phyloP scores from a whole-genome alignment of 2,888 invertebrate genomes.

The Drosophila silvestris region DNA sequence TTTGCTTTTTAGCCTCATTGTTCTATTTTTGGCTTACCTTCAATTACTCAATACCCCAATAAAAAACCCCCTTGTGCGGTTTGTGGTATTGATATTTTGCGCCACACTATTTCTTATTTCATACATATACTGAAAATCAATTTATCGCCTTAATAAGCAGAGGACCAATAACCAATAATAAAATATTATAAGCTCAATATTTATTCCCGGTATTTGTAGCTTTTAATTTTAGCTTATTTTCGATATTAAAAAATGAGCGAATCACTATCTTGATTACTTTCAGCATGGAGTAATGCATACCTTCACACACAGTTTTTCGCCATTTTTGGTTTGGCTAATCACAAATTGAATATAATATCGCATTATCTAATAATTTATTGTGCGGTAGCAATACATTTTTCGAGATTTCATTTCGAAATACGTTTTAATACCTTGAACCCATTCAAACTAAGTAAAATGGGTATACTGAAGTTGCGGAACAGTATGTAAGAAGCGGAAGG shows the following conservation, averaged over 20 bases:
- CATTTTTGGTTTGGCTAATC: neutral
- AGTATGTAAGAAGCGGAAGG: neutral
- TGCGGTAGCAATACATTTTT: neutral
- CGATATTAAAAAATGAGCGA: neutral
- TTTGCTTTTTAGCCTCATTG: neutral
- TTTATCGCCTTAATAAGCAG: neutral
- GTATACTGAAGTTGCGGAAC: neutral
- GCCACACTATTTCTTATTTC: neutral
- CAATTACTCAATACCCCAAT: neutral
- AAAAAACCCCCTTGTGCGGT: neutral
- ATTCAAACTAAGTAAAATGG: neutral
- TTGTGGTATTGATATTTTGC: neutral
- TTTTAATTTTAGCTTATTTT: neutral
- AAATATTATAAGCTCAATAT: neutral
- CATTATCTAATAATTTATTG: neutral
- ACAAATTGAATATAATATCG: neutral
- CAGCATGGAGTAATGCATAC: neutral
- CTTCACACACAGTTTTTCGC: neutral
- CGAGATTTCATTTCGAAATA: neutral
- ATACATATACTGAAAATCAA: neutral
- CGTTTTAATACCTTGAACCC: neutral
- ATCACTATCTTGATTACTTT: neutral
- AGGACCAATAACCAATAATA: neutral
- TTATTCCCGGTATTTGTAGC: neutral
- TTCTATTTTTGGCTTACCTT: neutral